Evolutionary conservation across 2,113 vertebrate species (phyloP).

Genomic region (Xerus inauris): DNA sequence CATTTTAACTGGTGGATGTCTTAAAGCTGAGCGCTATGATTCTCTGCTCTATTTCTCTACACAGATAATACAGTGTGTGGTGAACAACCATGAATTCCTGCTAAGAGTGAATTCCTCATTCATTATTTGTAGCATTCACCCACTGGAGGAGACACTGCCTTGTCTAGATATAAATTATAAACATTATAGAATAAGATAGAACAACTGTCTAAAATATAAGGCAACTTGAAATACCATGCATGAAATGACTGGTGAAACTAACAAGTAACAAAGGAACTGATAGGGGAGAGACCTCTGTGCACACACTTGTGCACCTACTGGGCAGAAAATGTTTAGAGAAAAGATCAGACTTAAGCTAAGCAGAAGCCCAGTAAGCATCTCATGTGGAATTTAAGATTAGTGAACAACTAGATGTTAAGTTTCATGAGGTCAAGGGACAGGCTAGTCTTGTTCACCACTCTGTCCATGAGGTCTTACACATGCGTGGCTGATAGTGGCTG

Average conservation of each 20-base stretch:
- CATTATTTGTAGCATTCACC: not conserved
- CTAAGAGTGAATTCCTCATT: not conserved
- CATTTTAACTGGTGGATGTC: not conserved
- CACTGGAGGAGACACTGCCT: not conserved
- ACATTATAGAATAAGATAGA: not conserved
- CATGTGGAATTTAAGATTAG: not conserved
- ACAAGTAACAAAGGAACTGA: not conserved
- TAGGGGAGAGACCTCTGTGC: not conserved
- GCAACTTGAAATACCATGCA: not conserved
- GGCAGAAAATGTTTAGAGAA: not conserved
- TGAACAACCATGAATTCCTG: not conserved
- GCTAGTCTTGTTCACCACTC: not conserved
- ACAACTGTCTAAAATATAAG: not conserved
- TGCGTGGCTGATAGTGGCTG: not conserved
- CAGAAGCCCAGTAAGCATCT: not conserved
- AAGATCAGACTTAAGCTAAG: not conserved
- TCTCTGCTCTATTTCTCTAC: not conserved
- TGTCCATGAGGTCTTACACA: not conserved
- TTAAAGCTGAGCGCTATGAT: not conserved
- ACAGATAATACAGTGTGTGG: not conserved
- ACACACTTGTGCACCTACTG: not conserved
- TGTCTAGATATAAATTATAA: not conserved
- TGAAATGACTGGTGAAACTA: not conserved
- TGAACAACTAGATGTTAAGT: not conserved
- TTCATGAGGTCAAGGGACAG: not conserved